phyloP scores from a whole-genome alignment of 2,797 vertebrate species.

The Chaenodraco wilsoni region DNA sequence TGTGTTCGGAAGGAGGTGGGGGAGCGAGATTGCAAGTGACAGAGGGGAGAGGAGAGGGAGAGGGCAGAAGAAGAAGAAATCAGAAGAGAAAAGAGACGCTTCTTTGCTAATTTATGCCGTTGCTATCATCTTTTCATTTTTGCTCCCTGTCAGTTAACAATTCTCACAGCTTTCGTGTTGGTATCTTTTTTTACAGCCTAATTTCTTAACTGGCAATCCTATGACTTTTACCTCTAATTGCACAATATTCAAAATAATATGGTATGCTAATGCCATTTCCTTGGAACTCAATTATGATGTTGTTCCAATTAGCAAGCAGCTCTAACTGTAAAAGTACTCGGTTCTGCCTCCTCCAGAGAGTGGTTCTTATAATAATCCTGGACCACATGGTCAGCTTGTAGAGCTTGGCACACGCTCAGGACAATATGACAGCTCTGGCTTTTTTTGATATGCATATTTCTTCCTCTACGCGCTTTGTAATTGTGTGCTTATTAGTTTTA shows the following conservation, averaged over 20 bases:
- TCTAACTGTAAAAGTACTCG: slow-evolving; percentile 44
- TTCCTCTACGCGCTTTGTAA: slow-evolving; percentile 65
- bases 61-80: slow-evolving; percentile 59
- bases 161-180: slow-evolving; percentile 24
- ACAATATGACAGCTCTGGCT: slow-evolving; percentile 72
- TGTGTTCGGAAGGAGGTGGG: slow-evolving; percentile 47
- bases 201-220: slow-evolving; percentile 23
- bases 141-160: slow-evolving; percentile 63
- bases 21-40: slow-evolving; percentile 64
- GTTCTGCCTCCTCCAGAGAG: slow-evolving; percentile 52
- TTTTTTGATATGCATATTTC: slow-evolving; percentile 78
- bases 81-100: slow-evolving; percentile 56
- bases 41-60: slow-evolving; percentile 49
- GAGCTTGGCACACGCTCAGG: slow-evolving; percentile 69
- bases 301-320: slow-evolving; percentile 80
- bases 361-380: slow-evolving; percentile 72
- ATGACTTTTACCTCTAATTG: slow-evolving; percentile 49
- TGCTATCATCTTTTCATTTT: slow-evolving; percentile 68
- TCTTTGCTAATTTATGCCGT: slow-evolving; percentile 69
- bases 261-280: slow-evolving; percentile 49
- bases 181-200: slow-evolving; percentile 26
- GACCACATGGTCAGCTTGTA: slow-evolving; percentile 72
- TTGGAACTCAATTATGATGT: slow-evolving; percentile 74
- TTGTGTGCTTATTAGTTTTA: slow-evolving; percentile 80
- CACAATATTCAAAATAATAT: slow-evolving; percentile 40